These are phyloP conservation scores for Apogon hyalosoma DNA, from an alignment of 2,797 vertebrate species.

Conservation along the genomic window DNA sequence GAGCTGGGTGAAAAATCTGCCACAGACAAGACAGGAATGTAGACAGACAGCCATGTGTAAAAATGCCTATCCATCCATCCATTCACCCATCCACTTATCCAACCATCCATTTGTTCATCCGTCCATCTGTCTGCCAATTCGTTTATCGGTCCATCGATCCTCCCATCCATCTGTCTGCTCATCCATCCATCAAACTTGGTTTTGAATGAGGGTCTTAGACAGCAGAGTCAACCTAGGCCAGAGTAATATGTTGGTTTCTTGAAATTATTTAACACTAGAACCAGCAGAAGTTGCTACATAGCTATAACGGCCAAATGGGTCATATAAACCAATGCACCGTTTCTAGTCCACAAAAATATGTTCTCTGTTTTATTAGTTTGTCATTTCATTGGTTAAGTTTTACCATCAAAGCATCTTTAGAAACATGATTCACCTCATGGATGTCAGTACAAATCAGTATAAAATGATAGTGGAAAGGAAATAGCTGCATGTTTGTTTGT, in stretches of 20 bases:
- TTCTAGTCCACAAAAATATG: no score
- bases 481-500: no score
- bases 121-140: slow-evolving; percentile 78
- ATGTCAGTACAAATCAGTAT: no score
- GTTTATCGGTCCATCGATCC: slow-evolving; percentile 74
- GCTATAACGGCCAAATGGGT: not conserved
- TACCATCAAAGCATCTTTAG: no score
- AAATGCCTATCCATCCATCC: slow-evolving; percentile 75
- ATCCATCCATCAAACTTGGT: slow-evolving; percentile 72
- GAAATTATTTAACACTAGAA: slow-evolving; percentile 13
- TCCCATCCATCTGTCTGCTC: slow-evolving; percentile 72
- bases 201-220: slow-evolving; percentile 59
- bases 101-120: slow-evolving; percentile 77
- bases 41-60: slow-evolving; percentile 77
- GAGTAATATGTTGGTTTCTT: slow-evolving; percentile 7
- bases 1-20: slow-evolving; percentile 44
- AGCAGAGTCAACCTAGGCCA: slow-evolving; percentile 32
- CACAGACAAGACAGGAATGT: slow-evolving; percentile 71
- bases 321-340: no score
- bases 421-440: no score
- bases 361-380: no score
- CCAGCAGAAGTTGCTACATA: not conserved
- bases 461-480: no score
- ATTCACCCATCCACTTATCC: slow-evolving; percentile 71
- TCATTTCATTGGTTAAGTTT: no score